A percentile compares a stretch with the other conserved stretches of the same genome.
These are phyloP conservation scores for Gadus chalcogrammus DNA, from an alignment of 2,113 vertebrate species.

Conservation along the genomic window DNA sequence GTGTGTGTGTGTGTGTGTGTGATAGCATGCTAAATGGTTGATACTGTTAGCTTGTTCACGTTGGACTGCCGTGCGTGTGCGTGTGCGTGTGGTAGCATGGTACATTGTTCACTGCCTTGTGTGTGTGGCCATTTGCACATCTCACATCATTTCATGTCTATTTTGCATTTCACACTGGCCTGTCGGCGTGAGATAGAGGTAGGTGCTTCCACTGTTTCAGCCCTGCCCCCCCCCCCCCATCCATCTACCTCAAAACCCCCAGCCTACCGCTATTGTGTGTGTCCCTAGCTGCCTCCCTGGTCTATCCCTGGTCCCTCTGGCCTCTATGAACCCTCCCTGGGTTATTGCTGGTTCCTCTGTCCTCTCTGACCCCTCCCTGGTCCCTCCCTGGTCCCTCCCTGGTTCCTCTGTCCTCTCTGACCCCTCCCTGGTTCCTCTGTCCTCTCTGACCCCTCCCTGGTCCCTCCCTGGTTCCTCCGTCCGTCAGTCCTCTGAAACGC, in stretches of 20 bases:
- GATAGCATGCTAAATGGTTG: conserved; percentile 5
- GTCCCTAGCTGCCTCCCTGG: conserved; percentile 26
- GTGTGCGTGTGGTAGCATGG: neutral
- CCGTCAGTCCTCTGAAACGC: neutral
- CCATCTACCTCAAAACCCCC: conserved; percentile 2
- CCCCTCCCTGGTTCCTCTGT: too few species aligned
- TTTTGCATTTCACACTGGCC: conserved; percentile 89
- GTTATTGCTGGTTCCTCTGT: too few species aligned
- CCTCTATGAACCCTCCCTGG: conserved; percentile 16
- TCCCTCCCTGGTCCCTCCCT: too few species aligned
- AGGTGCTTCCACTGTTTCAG: conserved; percentile 77
- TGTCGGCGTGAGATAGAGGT: conserved; percentile 87
- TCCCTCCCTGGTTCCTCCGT: too few species aligned
- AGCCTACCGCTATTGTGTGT: conserved; percentile 12
- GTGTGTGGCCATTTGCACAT: conserved; percentile 76
- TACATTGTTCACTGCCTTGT: conserved; percentile 41
- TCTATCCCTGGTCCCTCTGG: neutral
- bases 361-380: too few species aligned
- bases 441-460: too few species aligned
- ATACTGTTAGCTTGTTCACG: conserved; percentile 30
- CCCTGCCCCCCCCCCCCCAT: conserved; percentile 21
- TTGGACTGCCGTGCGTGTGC: conserved; percentile 34
- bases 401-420: too few species aligned
- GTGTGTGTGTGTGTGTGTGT: conserved; percentile 2
- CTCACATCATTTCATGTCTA: conserved; percentile 94